Evolutionary conservation across 2,113 vertebrate species (phyloP), one percentile per base, ranked within the genome.

Genomic region (Ariopsis seemanni): DNA sequence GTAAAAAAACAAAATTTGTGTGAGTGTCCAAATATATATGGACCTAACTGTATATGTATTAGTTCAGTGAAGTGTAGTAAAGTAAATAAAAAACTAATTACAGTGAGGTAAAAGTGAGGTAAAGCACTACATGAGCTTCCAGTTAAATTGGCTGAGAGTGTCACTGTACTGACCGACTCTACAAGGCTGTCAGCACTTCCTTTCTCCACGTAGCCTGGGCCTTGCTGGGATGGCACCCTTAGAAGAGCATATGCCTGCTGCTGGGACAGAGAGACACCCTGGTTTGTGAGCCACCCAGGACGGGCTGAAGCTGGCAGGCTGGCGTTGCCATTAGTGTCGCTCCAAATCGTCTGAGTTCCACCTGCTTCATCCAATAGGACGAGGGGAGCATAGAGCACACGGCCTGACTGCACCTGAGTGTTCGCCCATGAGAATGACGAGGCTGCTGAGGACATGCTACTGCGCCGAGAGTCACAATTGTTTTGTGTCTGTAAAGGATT

Each of bases 171-270:
- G 90, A 98, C 97, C 86, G 97, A 97, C 63, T 98, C 97, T 91
- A 98, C 97, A 86, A 98, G 94, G 86, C 97, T 97, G 93, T 98
- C 97, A 0, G 97, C 97, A 0, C 96, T 97, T 60, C 97, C 97
- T 75, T 96, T 97, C 82, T 95, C 93, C 0, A 89, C 85, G 72
- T 94, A 94, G 60, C 92, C 92, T 4, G 94, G 82, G 15, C 91
- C 91, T 18, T 94, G 95, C 81, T 95, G 95, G 17, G 95, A 91
- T 34, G 97, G 96, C 25, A 97, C 92, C 30, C 92, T 91, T 17
- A 97, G 96, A 48, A 95, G 96, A 87, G 95, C 94, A 90, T 96
- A 97, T 2, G 95, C 94, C 55, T 90, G 93, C 94, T 94, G 91
- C 52, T 89, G 85, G 89, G 18, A 0, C 88, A 84, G n/a, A 84